Base-by-base conservation (phyloP, 2,113 vertebrate species). In the Hydrochoerus hydrochaeris region DNA sequence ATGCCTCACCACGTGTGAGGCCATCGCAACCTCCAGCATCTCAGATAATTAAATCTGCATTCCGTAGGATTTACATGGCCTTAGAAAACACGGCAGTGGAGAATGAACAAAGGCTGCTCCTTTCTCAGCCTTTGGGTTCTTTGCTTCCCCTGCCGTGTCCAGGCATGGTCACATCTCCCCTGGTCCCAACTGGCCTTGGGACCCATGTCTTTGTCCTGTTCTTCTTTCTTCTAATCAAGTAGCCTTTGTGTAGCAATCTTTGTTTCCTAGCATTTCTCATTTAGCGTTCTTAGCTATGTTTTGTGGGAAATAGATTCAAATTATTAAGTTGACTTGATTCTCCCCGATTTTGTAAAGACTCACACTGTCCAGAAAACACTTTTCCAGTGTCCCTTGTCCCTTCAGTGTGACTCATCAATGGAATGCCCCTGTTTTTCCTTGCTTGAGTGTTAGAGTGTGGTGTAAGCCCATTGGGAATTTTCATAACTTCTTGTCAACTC, bases 361-460 rank as follows among this genome's bases (percentile, higher is more conserved):
- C 69, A 4, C 84, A 84, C 94, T 89, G 32, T 54, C 75, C 82
- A 35, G 77, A 41, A 60, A 95, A 86, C 63, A 1, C 41, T 94
- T 86, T 16, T 63, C n/a, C 46, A 54, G 57, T 46, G 46, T 85
- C 83, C 60, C 65, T 73, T 87, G 86, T 89, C 38, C 81, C 73
- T 88, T 92, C 9, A 9, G n/a, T 71, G 32, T 96, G 95, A 97
- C 16, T 97, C 94, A 97, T 88, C 35, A 44, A 9, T 93, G 97
- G 97, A 97, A 98, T 97, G 93, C 95, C 97, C 97, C 97, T 95
- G 93, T 32, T 89, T 97, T 97, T 96, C 96, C 95, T 94, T 77
- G 46, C 58, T 78, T 35, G 32, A 78, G 5, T 44, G 14, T 41
- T 52, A 94, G 77, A 73, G 38, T 67, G 81, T 82, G 78, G 52